Percentiles rank a stretch among this genome's conserved stretches.
phyloP scores from a whole-genome alignment of 1,140 invertebrate genomes.

The Drosophila biarmipes region DNA sequence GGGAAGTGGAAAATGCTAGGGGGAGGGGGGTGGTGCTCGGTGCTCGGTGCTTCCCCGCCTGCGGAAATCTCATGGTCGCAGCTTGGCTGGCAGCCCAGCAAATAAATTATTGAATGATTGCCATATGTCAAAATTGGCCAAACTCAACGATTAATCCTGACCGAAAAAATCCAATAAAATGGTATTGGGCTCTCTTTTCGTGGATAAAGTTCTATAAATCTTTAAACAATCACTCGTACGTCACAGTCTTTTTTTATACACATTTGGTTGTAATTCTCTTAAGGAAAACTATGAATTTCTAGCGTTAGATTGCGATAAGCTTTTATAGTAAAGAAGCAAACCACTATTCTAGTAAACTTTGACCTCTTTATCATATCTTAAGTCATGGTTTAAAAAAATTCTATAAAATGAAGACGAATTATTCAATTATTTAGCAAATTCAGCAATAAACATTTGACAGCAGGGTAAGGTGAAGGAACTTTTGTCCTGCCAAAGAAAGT shows the following conservation, averaged over 20 bases:
- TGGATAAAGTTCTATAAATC: neutral
- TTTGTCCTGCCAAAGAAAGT: neutral
- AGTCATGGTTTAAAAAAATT: neutral
- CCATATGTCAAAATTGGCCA: constrained; percentile 71
- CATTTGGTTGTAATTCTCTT: too few relatives aligned
- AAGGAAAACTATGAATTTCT: too few relatives aligned
- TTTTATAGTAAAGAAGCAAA: neutral
- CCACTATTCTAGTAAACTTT: neutral
- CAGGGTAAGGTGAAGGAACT: neutral
- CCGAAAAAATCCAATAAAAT: constrained; percentile 2
- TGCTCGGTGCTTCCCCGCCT: constrained; percentile 4
- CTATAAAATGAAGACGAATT: too few relatives aligned
- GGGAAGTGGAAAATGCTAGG: constrained; percentile 11
- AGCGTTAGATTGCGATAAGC: too few relatives aligned
- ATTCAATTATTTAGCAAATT: too few relatives aligned
- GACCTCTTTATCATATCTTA: neutral
- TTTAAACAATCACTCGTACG: neutral
- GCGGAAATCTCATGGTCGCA: constrained; percentile 36
- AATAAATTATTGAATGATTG: constrained; percentile 66
- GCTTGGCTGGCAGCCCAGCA: constrained; percentile 38
- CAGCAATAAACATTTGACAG: too few relatives aligned
- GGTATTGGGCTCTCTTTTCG: neutral
- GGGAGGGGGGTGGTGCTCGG: neutral
- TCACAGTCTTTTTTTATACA: too few relatives aligned
- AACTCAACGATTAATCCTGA: constrained; percentile 61